Evolutionary conservation across 2,888 invertebrate species (phyloP).

Genomic region (Xestia xanthographa): DNA sequence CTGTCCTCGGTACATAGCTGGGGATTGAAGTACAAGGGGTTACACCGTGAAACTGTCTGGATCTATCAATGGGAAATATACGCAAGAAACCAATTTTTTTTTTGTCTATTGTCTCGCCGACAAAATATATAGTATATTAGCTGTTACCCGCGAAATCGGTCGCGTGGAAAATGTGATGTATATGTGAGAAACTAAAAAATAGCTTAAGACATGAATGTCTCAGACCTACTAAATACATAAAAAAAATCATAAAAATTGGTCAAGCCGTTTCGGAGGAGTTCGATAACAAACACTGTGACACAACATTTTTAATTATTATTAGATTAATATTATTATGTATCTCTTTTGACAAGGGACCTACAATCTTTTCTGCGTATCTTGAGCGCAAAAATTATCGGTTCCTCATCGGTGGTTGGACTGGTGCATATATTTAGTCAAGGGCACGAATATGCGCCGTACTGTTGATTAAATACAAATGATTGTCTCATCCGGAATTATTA

Average conservation of each 20-base stretch:
- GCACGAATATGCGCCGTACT: neutral
- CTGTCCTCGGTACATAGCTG: slow-evolving; percentile 95
- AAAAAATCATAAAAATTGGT: no score
- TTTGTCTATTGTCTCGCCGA: neutral
- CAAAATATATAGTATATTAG: no score
- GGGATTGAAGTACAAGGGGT: slow-evolving; percentile 48
- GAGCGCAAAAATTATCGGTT: neutral
- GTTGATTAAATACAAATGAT: neutral
- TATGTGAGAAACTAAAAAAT: no score
- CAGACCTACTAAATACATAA: no score
- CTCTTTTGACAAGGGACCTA: neutral
- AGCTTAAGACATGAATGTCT: no score
- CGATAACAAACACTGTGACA: no score
- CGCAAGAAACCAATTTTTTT: neutral
- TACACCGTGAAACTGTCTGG: neutral
- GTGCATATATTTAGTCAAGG: neutral
- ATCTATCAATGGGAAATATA: neutral
- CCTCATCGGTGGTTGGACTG: neutral
- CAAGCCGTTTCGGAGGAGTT: no score
- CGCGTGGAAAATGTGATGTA: no score
- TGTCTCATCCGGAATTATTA: neutral
- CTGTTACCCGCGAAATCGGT: no score
- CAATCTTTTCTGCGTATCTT: neutral
- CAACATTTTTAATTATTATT: no score
- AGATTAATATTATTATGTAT: neutral